Evolutionary conservation across 2,113 vertebrate species (phyloP).

Genomic region (Conger conger): DNA sequence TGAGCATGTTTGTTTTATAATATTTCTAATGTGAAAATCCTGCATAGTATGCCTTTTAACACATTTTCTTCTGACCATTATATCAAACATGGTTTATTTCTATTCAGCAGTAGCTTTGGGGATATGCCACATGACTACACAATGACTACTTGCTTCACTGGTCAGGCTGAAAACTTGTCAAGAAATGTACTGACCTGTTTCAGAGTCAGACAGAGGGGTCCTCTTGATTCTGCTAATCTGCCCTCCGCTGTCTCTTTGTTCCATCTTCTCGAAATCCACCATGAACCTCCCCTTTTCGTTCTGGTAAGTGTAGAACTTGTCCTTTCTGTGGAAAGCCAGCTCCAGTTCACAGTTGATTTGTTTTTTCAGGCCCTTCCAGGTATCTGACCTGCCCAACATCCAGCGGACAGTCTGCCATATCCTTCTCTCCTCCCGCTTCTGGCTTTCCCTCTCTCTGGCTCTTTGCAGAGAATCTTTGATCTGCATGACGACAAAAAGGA

Average conservation of each 20-base stretch:
- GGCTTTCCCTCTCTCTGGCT: conserved; percentile 31
- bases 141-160: no score
- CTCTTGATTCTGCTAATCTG: conserved; percentile 37
- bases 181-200: conserved; percentile 50
- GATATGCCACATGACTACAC: no score
- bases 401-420: conserved; percentile 45
- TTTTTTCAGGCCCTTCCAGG: conserved; percentile 29
- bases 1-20: no score
- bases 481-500: conserved; percentile 36
- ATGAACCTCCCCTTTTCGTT: conserved; percentile 35
- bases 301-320: conserved; percentile 21
- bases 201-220: conserved; percentile 38
- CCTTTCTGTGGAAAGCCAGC: conserved; percentile 37
- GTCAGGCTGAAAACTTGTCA: background rate
- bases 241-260: conserved; percentile 34
- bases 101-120: no score
- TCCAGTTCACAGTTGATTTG: conserved; percentile 49
- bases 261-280: conserved; percentile 44
- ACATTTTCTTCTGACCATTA: no score
- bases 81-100: no score
- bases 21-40: no score
- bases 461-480: conserved; percentile 42
- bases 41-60: no score
- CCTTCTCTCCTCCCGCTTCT: conserved; percentile 40
- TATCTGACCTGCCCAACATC: conserved; percentile 35